Conservation (phyloP, 2,888 invertebrate species). For the Amblyjoppa proteus region DNA sequence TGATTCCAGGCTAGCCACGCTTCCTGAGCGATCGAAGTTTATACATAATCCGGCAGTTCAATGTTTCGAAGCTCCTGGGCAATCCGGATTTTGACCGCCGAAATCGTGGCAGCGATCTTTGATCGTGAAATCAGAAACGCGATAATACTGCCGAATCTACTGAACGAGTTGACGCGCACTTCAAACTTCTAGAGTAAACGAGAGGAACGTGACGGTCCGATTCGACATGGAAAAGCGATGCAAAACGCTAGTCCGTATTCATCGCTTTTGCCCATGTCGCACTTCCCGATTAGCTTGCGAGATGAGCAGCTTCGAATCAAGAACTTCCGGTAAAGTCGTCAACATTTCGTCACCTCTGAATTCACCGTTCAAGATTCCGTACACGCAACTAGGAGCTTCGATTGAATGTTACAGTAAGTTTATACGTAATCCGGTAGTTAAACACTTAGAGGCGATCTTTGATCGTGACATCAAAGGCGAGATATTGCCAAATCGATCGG, state of each 20-base stretch:
- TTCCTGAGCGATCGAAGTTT: constrained; percentile 70
- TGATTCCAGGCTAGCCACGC: constrained; percentile 75
- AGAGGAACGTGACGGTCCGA: too few species aligned
- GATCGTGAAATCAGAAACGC: not conserved
- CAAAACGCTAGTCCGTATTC: not conserved
- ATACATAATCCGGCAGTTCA: not conserved
- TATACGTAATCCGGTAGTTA: too few species aligned
- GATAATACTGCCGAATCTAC: not conserved
- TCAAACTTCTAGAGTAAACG: too few species aligned
- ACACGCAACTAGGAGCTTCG: not conserved
- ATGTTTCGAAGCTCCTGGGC: not conserved
- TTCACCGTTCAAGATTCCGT: not conserved
- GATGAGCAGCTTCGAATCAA: not conserved
- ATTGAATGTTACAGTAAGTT: too few species aligned
- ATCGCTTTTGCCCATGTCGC: not conserved
- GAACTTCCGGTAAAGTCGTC: not conserved
- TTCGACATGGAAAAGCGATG: too few species aligned
- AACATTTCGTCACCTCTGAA: not conserved
- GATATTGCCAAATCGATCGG: too few species aligned
- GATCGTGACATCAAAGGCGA: too few species aligned
- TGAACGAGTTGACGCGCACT: too few species aligned
- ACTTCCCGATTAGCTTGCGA: not conserved
- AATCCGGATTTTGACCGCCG: too few species aligned
- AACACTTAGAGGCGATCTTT: too few species aligned
- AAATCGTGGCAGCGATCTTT: not conserved